Evolutionary conservation across 2,797 vertebrate genomes (phyloP).

Genomic region (Moxostoma hubbsi): DNA sequence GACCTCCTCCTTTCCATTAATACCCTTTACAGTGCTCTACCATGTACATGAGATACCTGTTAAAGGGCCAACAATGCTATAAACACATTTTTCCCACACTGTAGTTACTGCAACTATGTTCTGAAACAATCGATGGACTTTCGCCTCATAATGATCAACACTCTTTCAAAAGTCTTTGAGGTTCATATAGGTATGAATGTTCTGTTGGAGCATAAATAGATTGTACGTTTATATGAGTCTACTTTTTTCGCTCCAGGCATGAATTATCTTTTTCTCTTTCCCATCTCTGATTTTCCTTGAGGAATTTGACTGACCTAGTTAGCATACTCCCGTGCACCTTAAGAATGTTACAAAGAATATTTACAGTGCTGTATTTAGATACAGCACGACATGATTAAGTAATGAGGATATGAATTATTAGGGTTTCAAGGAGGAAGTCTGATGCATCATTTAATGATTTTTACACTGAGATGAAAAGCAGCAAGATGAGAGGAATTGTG

Average conservation of each 20-base stretch:
- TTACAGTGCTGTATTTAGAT: slow-evolving; percentile 68
- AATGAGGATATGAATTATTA: slow-evolving; percentile 72
- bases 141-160: slow-evolving; percentile 16
- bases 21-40: no score
- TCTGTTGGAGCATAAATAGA: slow-evolving; percentile 72
- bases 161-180: slow-evolving; percentile 56
- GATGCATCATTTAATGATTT: slow-evolving; percentile 52
- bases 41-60: not conserved
- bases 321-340: slow-evolving; percentile 65
- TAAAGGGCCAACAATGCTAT: not conserved
- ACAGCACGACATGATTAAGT: slow-evolving; percentile 71
- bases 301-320: slow-evolving; percentile 76
- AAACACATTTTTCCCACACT: not conserved
- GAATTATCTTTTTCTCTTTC: slow-evolving; percentile 66
- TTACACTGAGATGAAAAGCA: slow-evolving; percentile 12
- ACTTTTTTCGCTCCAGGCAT: slow-evolving; percentile 66
- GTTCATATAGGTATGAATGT: slow-evolving; percentile 65
- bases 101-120: slow-evolving; percentile 2
- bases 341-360: slow-evolving; percentile 67
- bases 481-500: slow-evolving; percentile 27
- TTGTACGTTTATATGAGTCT: slow-evolving; percentile 65
- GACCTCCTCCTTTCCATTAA: no score
- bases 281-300: slow-evolving; percentile 64
- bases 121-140: slow-evolving; percentile 32
- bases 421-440: slow-evolving; percentile 54